Evolutionary conservation across 2,113 vertebrate species (phyloP), one percentile per base, ranked within the genome.

Genomic region (Rhadina sibilatrix): DNA sequence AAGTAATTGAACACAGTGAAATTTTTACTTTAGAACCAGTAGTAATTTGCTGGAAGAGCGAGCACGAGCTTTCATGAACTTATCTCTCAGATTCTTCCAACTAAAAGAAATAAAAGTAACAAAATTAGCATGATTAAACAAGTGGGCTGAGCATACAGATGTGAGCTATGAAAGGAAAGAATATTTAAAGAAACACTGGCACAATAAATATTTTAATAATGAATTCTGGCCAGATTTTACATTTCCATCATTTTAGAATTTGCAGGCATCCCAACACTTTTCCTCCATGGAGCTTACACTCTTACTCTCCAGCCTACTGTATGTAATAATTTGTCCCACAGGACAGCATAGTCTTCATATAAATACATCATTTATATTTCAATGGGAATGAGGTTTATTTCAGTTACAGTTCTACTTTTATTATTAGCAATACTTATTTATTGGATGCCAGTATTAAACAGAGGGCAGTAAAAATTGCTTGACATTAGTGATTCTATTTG

Each of bases 391-490:
- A 37, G 68, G 82, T 94, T 89, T 93, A 78, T 68, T 91, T 95
- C 87, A 87, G 81, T 94, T 93, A 53, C 66, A 92, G 37, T 92
- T 83, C 65, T 84, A 47, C 25, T 82, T 95, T 89, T 93, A 72
- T 85, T 95, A 79, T 95, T 93, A 83, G 49, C 42, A 85, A 65
- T 74, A 54, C 37, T 68, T 93, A 84, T 96, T 96, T 96, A 76
- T 88, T 88, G 75, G 28, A 79, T 63, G 68, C 17, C 63, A 65
- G 30, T 69, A 91, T 94, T 91, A 94, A 96, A 95, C n/a, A 92
- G 76, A 87, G 19, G 16, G 37, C 38, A 65, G n/a, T 95, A 88
- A 95, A 92, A 89, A 92, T 72, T 56, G 40, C 35, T 46, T 72
- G 61, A 18, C 7, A 14, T 71, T 77, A 81, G 23, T 69, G 65